Evolutionary conservation across 2,888 invertebrate species (phyloP).

Genomic region (Scaptomyza tumidula): DNA sequence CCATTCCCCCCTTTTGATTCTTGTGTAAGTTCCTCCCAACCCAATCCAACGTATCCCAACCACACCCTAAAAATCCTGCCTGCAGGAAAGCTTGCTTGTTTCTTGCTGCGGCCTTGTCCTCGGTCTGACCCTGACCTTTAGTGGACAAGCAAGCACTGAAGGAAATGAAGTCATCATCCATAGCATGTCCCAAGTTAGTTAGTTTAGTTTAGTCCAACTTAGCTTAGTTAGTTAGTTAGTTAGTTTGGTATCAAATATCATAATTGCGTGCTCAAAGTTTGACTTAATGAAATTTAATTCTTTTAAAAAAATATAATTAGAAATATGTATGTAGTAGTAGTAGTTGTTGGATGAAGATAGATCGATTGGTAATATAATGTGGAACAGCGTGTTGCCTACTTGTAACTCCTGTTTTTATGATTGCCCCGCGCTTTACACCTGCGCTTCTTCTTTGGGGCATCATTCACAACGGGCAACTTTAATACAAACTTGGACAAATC

Average conservation of each 20-base stretch:
- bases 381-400: conserved; percentile 1
- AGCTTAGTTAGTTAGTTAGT: not conserved
- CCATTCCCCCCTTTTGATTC: too few relatives aligned
- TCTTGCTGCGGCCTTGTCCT: conserved; percentile 22
- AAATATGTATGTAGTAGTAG: not conserved
- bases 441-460: conserved; percentile 7
- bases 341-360: too few relatives aligned
- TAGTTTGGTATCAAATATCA: not conserved
- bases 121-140: conserved; percentile 43
- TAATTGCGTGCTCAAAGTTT: not conserved
- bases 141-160: not conserved
- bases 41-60: not conserved
- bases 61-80: not conserved
- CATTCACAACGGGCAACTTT: not conserved
- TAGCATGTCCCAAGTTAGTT: not conserved
- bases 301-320: not conserved
- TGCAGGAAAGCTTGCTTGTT: not conserved
- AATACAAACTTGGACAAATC: not conserved
- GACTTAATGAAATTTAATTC: not conserved
- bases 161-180: conserved; percentile 49
- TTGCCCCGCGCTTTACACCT: conserved; percentile 23
- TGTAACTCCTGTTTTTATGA: conserved; percentile 33
- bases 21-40: not conserved
- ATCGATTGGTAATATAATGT: not conserved
- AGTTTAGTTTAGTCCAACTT: too few relatives aligned